These are phyloP conservation scores for Ashinkailepas kermadecensis DNA, from an alignment of 2,888 invertebrate genomes.

Conservation along the genomic window DNA sequence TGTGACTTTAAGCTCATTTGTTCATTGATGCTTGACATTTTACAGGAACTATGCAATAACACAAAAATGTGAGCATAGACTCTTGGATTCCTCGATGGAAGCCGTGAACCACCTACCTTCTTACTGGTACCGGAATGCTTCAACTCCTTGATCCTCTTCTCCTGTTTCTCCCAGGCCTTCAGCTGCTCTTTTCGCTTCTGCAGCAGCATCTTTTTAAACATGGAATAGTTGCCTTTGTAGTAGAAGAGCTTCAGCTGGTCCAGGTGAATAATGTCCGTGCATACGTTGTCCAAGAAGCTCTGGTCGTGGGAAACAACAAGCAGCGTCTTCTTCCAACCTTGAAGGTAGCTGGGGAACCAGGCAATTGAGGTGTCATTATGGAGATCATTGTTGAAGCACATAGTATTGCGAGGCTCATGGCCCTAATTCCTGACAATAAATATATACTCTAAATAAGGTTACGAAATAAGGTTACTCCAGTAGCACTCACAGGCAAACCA, in stretches of 20 bases:
- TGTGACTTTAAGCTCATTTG: no score
- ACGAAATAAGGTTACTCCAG: no score
- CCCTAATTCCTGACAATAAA: no score
- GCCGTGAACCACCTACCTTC: conserved; percentile 50
- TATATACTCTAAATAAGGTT: no score
- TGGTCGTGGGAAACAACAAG: conserved; percentile 99
- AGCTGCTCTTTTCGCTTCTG: conserved; percentile 76
- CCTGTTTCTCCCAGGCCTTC: conserved; percentile 97
- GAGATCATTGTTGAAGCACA: no score
- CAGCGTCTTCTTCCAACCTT: conserved; percentile 97
- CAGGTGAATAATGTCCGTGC: conserved; percentile 96
- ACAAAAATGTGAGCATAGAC: no score
- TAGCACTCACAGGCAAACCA: no score
- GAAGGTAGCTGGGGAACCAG: conserved; percentile 64
- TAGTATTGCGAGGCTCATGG: no score
- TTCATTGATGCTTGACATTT: no score
- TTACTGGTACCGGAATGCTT: conserved; percentile 93
- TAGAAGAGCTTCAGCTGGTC: conserved; percentile 60
- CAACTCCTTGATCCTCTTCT: conserved; percentile 86
- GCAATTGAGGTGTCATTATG: no score
- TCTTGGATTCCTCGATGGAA: no score
- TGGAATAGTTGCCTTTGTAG: conserved; percentile 95
- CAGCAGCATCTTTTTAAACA: conserved; percentile 79
- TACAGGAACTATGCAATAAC: no score
- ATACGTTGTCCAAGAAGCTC: conserved; percentile 98